Conservation (phyloP, 2,113 vertebrate genomes). For the Zosterops lateralis region DNA sequence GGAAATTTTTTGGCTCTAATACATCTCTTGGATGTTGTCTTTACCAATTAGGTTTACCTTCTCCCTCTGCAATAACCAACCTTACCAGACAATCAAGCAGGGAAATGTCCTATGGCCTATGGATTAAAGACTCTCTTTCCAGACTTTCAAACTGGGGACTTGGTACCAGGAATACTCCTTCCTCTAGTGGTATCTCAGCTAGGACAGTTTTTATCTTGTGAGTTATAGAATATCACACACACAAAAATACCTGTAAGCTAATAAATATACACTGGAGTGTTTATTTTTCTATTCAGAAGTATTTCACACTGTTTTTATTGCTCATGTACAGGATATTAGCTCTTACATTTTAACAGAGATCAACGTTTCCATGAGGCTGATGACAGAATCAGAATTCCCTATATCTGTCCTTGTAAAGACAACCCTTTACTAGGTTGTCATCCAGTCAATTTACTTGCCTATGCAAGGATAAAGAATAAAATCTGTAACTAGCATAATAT, state of each 20-base stretch:
- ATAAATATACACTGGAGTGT: rapidly evolving
- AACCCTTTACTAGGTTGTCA: background rate
- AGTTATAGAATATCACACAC: background rate
- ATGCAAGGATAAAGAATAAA: background rate
- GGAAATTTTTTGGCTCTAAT: background rate
- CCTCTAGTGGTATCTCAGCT: background rate
- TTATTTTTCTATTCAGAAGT: background rate
- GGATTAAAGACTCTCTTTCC: background rate
- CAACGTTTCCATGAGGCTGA: background rate
- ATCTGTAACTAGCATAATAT: background rate
- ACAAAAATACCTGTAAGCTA: background rate
- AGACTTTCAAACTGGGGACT: background rate
- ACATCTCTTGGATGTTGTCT: background rate
- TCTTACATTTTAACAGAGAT: background rate
- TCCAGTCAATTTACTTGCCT: background rate
- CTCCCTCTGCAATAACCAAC: background rate
- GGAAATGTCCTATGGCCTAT: background rate
- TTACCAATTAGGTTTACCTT: background rate
- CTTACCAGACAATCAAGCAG: background rate
- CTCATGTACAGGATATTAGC: background rate
- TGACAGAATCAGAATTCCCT: background rate
- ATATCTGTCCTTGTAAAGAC: background rate
- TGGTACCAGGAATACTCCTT: background rate
- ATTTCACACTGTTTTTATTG: background rate
- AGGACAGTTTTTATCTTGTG: background rate